Percentiles rank a stretch among this genome's conserved stretches.
These are phyloP conservation scores for Trichosurus vulpecula DNA, from an alignment of 2,797 vertebrate genomes.

Conservation along the genomic window DNA sequence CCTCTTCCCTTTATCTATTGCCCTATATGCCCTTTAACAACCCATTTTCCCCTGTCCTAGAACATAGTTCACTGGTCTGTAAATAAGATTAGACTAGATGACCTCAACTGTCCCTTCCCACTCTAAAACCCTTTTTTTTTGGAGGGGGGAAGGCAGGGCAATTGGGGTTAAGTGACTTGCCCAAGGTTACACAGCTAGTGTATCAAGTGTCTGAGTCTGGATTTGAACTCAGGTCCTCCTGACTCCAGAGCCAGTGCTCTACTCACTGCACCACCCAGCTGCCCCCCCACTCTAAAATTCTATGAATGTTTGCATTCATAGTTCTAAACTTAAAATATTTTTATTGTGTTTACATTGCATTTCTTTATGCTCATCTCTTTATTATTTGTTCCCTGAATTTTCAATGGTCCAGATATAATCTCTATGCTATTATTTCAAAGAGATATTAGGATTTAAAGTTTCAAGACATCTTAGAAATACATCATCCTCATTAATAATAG, in stretches of 20 bases:
- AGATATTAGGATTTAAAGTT: neutral
- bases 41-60: neutral
- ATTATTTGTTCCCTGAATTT: neutral
- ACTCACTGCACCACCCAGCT: too few relatives aligned
- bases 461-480: neutral
- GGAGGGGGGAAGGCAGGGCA: too few relatives aligned
- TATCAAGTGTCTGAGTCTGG: too few relatives aligned
- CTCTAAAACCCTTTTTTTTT: neutral
- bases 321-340: neutral
- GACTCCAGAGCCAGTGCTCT: too few relatives aligned
- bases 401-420: neutral
- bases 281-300: neutral
- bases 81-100: neutral
- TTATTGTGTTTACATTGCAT: neutral
- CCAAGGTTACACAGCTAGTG: too few relatives aligned
- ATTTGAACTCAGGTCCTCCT: too few relatives aligned
- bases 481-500: neutral
- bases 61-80: neutral
- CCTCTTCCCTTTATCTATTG: constrained; percentile 2
- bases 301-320: neutral
- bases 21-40: neutral
- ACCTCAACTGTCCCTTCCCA: neutral
- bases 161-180: too few relatives aligned
- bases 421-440: neutral
- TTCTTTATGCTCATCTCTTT: neutral